Evolutionary conservation across 2,888 invertebrate species (phyloP), one percentile per base, ranked within the genome.

Genomic region (Brenthis daphne): DNA sequence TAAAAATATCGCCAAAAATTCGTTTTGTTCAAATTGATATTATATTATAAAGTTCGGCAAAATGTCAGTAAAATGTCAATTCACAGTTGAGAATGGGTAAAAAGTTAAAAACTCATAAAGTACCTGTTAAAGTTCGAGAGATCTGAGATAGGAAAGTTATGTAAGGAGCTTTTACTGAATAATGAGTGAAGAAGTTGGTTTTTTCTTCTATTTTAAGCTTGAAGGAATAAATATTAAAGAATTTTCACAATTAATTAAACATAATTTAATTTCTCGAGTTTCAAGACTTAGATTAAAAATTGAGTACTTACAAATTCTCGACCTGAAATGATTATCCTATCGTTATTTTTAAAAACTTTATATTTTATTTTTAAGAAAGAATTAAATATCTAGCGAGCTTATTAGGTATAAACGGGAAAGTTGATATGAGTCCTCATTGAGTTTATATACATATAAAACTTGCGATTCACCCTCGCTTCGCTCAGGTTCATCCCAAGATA

Each of bases 111-210:
- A 69, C 67, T 69, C 58, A 66, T 57, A 72, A 73, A 71, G 71
- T 65, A 66, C 70, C 73, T 72, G 70, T 72, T 71, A 74, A 75
- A 75, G 58, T 64, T 71, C 56, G 63, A 67, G 69, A 71, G 68
- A 67, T 70, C 71, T 72, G 73, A 77, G 78, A 81, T 79, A 80
- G 78, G 78, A 79, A 81, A 81, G 79, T 80, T 80, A 75, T 78
- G 75, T 76, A 71, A 74, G 74, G 66, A 60, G 68, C 72, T 75
- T 73, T 71, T 70, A 68, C 66, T 74, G 74, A 78, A 77, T 78
- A 80, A 77, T 76, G 75, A 77, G 75, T 69, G 69, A 64, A 58
- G 61, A 67, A 70, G 57, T 68, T 66, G 68, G 57, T 50, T 65
- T 70, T 71, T 61, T 68, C 57, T 53, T 64, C 61, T 65, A 48